phyloP scores from a whole-genome alignment of 2,888 invertebrate species.

The Drosophila silvestris region DNA sequence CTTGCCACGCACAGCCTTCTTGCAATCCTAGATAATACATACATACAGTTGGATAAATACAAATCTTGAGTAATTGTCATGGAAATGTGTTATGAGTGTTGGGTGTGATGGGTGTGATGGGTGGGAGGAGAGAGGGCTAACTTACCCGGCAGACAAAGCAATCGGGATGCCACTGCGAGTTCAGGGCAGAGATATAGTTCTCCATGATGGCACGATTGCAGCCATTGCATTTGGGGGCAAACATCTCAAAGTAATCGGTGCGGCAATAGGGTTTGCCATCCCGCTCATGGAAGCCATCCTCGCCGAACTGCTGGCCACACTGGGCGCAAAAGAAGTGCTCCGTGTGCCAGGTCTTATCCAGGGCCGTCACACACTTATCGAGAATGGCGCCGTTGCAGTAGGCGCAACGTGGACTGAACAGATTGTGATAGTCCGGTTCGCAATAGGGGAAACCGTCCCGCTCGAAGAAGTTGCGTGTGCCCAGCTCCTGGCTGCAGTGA shows the following conservation, averaged over 20 bases:
- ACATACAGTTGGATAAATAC: conserved; percentile 29
- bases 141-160: conserved; percentile 99
- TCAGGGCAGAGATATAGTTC: conserved; percentile 98
- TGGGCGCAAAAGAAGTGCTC: conserved; percentile 99
- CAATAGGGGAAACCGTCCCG: conserved; percentile 98
- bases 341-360: conserved; percentile 99
- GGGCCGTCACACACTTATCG: conserved; percentile 99
- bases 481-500: conserved; percentile 98
- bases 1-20: conserved; percentile 95
- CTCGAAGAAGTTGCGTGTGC: conserved; percentile 99
- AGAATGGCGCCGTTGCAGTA: conserved; percentile 99
- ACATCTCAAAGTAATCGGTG: conserved; percentile 98
- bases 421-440: conserved; percentile 98
- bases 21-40: conserved; percentile 92
- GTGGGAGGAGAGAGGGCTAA: conserved; percentile 38
- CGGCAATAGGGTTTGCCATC: conserved; percentile 98
- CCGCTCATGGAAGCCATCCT: conserved; percentile 98
- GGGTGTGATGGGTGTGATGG: not conserved
- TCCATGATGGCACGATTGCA: conserved; percentile 98
- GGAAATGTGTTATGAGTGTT: not conserved
- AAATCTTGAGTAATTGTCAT: conserved; percentile 63
- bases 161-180: conserved; percentile 99
- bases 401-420: conserved; percentile 99
- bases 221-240: conserved; percentile 98
- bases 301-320: conserved; percentile 98